Base-by-base conservation (phyloP, 2,888 invertebrate genomes). In the Erebia epiphron region DNA sequence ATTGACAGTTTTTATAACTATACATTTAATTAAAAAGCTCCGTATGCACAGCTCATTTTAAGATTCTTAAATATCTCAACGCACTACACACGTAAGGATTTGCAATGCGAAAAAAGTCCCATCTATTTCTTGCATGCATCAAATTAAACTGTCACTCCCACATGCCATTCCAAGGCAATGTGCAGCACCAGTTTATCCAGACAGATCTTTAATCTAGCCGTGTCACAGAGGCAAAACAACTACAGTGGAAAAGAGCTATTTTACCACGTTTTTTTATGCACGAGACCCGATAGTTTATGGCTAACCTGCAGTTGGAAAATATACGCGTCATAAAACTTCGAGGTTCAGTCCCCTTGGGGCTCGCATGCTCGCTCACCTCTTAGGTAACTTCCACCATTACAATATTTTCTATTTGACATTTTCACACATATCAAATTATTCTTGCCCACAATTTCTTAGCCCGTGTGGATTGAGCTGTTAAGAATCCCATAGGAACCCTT, bases 181-280 rank as follows among this genome's bases (percentile, higher is more conserved):
- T 11, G 61, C 61, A 10, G 9, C 14, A 49, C 14, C 21, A 49
- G 21, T 21, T n/a, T 61, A 62, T 62, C 62, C 9, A 10, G 62
- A 62, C 49, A 49, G 62, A 62, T 49, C 46, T 62, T 62, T 62
- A 62, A 62, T 62, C 62, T 49, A 62, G 14, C 46, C 49, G 21
- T 49, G 62, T 49, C 62, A 62, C 49, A 49, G 14, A 49, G 61
- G 43, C 11, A 1, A 61, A 61, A 60, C 16, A 16, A 43, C 43
- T 49, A 4, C 14, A 49, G 13, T 46, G 46, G 13, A 46, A 14
- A 14, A 16, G 41, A 14, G 46, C 49, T 46, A 26, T 46, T 21
- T 61, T 46, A 35, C 35, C 10, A 61, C 61, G 18, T 7, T 35
- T 35, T n/a, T 11, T 16, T 16, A 52, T 52, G 52, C n/a, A 52